These are phyloP conservation scores for Cyanoderma ruficeps DNA, from an alignment of 2,113 vertebrate genomes.

Conservation along the genomic window DNA sequence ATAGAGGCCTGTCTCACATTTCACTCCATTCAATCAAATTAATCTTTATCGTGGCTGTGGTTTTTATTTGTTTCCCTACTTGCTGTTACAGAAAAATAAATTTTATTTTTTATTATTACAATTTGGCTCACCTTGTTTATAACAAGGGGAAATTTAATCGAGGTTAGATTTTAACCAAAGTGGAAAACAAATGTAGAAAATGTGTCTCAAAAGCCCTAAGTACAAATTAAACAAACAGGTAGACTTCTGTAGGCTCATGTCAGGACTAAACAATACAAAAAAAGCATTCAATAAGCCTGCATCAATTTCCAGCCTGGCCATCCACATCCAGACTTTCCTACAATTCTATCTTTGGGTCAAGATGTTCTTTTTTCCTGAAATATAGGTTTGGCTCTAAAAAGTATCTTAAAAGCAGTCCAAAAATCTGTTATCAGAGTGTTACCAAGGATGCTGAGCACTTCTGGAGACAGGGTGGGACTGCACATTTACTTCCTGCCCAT, in stretches of 20 bases:
- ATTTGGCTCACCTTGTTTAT: no score
- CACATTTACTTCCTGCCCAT: background rate
- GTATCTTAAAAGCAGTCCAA: background rate
- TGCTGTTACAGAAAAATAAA: no score
- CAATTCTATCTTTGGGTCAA: background rate
- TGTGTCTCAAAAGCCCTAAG: background rate
- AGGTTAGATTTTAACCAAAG: background rate
- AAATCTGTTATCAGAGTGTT: background rate
- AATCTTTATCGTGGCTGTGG: no score
- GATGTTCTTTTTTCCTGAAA: no score
- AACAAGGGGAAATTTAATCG: background rate
- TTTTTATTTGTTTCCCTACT: no score
- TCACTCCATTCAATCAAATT: no score
- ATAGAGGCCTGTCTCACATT: no score
- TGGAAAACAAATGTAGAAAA: background rate
- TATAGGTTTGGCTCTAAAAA: background rate
- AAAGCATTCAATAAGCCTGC: background rate
- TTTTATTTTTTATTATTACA: no score
- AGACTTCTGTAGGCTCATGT: background rate
- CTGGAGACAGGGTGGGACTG: background rate
- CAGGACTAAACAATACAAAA: background rate
- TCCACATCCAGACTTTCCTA: background rate
- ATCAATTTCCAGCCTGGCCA: background rate
- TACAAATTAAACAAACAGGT: background rate
- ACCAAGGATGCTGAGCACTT: background rate